phyloP scores from a whole-genome alignment of 1,140 invertebrate species.

The Globodera rostochiensis region DNA sequence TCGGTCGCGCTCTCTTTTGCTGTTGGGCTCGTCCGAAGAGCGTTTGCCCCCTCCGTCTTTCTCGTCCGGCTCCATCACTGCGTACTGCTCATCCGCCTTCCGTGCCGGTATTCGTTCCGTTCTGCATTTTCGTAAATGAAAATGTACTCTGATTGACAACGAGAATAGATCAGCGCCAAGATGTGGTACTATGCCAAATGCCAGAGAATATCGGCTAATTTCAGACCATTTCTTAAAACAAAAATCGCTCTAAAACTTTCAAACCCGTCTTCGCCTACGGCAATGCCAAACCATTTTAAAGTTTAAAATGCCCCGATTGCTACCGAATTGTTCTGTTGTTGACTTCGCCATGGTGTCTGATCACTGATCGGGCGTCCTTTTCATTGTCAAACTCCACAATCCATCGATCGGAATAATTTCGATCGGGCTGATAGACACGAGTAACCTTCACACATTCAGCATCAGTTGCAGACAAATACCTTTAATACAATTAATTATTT shows the following conservation, averaged over 20 bases:
- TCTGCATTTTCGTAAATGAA: constrained; percentile 11
- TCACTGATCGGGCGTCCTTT: constrained; percentile 26
- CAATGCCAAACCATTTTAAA: not conserved
- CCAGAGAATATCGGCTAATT: too few relatives aligned
- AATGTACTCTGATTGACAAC: too few relatives aligned
- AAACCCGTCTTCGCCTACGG: too few relatives aligned
- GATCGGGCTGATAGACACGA: constrained; percentile 34
- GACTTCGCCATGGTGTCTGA: constrained; percentile 35
- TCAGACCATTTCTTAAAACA: too few relatives aligned
- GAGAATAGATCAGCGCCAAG: too few relatives aligned
- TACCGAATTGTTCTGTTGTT: constrained; percentile 29
- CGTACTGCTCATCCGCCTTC: constrained; percentile 37
- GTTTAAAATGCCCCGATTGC: not conserved
- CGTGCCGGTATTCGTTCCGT: constrained; percentile 30
- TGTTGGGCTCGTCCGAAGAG: constrained; percentile 13
- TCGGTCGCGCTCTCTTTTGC: not conserved
- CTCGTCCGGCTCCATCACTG: constrained; percentile 32
- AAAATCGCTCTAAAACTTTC: too few relatives aligned
- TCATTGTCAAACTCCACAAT: constrained; percentile 42
- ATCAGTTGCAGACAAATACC: constrained; percentile 14
- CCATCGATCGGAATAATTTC: constrained; percentile 39
- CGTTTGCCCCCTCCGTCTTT: constrained; percentile 1
- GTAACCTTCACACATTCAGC: constrained; percentile 29
- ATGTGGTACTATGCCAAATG: too few relatives aligned
- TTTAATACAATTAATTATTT: not conserved